Conservation (phyloP, 2,113 vertebrate species). For the Calidris pygmaea region DNA sequence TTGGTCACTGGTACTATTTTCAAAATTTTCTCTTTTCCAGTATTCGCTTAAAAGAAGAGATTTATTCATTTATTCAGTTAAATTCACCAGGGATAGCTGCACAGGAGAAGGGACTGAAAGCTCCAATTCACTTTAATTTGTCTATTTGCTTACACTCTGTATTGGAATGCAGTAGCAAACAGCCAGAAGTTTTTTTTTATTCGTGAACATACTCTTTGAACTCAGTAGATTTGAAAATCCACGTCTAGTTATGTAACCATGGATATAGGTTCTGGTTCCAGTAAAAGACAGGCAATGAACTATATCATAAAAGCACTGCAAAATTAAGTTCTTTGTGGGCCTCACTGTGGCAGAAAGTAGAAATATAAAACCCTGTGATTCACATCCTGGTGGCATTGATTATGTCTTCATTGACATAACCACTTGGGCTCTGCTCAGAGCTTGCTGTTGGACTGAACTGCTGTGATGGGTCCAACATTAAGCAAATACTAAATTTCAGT, state of each 20-base stretch:
- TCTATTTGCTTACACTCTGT: slow-evolving; percentile 29
- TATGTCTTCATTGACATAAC: not conserved
- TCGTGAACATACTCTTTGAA: slow-evolving; percentile 32
- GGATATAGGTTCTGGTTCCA: not conserved
- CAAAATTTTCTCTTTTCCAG: not conserved
- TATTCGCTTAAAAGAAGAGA: slow-evolving; percentile 33
- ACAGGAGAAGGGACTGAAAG: slow-evolving; percentile 52
- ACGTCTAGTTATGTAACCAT: not conserved
- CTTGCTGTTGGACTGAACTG: not conserved
- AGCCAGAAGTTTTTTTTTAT: slow-evolving; percentile 6
- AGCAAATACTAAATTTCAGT: not conserved
- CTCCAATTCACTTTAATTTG: slow-evolving; percentile 57
- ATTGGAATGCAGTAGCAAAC: slow-evolving; percentile 43
- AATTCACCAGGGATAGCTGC: slow-evolving; percentile 8
- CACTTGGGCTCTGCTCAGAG: not conserved
- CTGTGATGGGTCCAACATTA: not conserved
- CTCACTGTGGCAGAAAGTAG: not conserved
- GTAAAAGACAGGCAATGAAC: not conserved
- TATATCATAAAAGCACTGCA: not conserved
- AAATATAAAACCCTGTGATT: not conserved
- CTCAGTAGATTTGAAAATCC: not conserved
- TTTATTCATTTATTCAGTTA: slow-evolving; percentile 55
- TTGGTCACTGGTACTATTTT: not conserved
- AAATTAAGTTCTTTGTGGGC: not conserved
- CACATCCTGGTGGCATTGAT: not conserved